Conservation (phyloP, 2,113 vertebrate species). For the Lepus timidus region DNA sequence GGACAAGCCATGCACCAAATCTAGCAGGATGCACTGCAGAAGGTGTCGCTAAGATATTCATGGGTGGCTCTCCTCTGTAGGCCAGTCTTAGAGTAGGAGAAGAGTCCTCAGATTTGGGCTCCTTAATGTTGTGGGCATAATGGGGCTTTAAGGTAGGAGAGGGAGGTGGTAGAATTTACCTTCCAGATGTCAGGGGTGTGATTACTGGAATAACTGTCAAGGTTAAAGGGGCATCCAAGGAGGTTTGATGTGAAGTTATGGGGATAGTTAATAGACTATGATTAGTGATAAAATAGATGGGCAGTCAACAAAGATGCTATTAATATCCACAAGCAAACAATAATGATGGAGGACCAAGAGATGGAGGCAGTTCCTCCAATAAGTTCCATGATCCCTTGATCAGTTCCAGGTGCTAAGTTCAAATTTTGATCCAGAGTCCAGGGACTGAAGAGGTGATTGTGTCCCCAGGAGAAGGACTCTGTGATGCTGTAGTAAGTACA, state of each 20-base stretch:
- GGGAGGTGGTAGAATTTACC: background rate
- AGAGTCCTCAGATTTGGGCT: too few relatives aligned
- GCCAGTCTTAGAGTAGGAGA: background rate
- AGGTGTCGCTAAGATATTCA: accelerated
- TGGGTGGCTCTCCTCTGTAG: background rate
- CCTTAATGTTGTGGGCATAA: background rate
- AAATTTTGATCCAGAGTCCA: background rate
- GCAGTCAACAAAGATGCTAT: background rate
- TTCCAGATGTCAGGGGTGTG: background rate
- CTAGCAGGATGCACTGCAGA: too few relatives aligned
- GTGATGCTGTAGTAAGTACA: background rate
- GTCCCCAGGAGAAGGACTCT: background rate
- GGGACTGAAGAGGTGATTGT: background rate
- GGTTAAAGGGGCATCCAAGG: background rate
- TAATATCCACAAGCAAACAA: too few relatives aligned
- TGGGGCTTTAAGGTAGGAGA: background rate
- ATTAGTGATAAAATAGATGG: accelerated
- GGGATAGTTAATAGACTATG: background rate
- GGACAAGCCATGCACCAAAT: too few relatives aligned
- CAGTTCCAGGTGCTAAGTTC: background rate
- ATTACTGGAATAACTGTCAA: background rate
- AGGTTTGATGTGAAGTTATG: background rate
- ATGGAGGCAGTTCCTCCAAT: accelerated
- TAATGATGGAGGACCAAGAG: background rate
- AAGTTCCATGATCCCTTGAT: background rate